These are phyloP conservation scores for Pocillopora grandis DNA, from an alignment of 92 coral and sea anemone genomes.

Conservation along the genomic window DNA sequence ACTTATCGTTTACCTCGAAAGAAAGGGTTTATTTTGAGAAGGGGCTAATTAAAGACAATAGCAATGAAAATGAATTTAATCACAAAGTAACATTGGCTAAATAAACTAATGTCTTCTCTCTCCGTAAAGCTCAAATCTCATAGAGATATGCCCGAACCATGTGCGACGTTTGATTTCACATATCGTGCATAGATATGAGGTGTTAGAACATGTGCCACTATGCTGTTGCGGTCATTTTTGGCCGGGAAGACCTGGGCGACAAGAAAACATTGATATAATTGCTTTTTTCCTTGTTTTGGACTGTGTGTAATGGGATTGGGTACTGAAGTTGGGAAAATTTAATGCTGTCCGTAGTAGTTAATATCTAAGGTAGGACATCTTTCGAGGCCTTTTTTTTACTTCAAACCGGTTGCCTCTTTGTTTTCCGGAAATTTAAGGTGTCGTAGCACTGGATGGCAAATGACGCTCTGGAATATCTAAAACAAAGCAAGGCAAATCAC, in stretches of 20 bases:
- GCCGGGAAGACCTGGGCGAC: conserved; percentile 72
- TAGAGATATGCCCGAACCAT: conserved; percentile 70
- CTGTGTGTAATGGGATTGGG: not conserved
- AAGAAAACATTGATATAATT: not conserved
- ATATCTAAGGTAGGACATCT: too few relatives aligned
- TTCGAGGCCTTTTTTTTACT: too few relatives aligned
- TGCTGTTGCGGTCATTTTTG: conserved; percentile 76
- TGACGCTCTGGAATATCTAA: too few relatives aligned
- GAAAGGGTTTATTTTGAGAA: not conserved
- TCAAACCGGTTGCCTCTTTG: too few relatives aligned
- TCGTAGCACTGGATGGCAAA: too few relatives aligned
- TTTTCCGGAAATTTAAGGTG: too few relatives aligned
- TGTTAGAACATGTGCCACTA: conserved; percentile 68
- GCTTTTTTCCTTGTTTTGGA: not conserved
- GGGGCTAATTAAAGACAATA: not conserved
- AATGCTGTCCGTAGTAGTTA: too few relatives aligned
- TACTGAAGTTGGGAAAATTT: not conserved
- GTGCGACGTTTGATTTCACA: conserved; percentile 64
- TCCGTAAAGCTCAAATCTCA: conserved; percentile 77
- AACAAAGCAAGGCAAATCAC: too few relatives aligned
- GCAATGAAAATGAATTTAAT: not conserved
- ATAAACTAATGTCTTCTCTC: conserved; percentile 52
- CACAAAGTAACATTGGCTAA: too few relatives aligned
- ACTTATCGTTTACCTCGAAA: not conserved
- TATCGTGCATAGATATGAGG: conserved; percentile 66